These are phyloP conservation scores for Aporophyla nigra DNA, from an alignment of 2,888 invertebrate genomes.

Conservation along the genomic window DNA sequence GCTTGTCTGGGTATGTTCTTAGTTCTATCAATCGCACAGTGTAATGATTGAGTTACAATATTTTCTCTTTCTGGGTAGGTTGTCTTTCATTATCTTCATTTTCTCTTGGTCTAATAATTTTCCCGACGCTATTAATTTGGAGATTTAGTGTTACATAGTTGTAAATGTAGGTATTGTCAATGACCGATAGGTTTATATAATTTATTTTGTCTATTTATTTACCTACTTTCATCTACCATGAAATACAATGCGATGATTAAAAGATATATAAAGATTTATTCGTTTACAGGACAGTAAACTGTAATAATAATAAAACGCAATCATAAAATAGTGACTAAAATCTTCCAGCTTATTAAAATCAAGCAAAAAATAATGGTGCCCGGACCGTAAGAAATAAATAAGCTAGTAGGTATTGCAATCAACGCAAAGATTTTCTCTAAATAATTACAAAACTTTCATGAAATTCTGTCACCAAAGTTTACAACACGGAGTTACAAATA, in stretches of 20 bases:
- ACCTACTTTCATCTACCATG: neutral
- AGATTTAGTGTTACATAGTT: neutral
- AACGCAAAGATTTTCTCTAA: slow-evolving; percentile 20
- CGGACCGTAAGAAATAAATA: neutral
- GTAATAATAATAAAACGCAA: neutral
- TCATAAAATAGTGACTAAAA: neutral
- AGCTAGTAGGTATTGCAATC: neutral
- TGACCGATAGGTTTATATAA: neutral
- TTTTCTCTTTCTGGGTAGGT: neutral
- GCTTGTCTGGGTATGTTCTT: slow-evolving; percentile 8
- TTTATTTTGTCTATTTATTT: neutral
- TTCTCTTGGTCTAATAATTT: neutral
- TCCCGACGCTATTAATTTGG: neutral
- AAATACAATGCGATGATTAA: neutral
- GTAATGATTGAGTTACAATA: neutral
- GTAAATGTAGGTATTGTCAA: neutral
- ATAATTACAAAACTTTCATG: slow-evolving; percentile 35
- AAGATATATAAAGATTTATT: neutral
- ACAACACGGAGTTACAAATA: slow-evolving; percentile 55
- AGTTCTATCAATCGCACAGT: neutral
- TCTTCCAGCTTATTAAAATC: slow-evolving; percentile 20
- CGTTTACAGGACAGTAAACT: neutral
- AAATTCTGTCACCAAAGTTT: slow-evolving; percentile 29
- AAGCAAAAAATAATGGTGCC: slow-evolving; percentile 15
- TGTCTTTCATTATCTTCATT: neutral